These are phyloP conservation scores for Julus scanicus DNA, from an alignment of 2,888 invertebrate species.

Conservation along the genomic window DNA sequence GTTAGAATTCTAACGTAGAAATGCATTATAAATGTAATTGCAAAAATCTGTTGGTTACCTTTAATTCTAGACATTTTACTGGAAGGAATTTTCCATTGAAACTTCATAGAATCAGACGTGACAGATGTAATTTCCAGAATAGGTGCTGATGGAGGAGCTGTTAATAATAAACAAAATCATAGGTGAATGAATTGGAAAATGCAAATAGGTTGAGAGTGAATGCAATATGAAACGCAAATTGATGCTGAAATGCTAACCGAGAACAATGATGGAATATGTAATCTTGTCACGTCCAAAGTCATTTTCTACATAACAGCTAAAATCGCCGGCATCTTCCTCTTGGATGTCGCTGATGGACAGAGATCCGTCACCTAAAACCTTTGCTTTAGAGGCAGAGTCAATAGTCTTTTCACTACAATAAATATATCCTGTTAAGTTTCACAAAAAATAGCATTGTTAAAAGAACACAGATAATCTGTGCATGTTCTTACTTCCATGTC, in stretches of 20 bases:
- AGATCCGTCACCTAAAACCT: conserved; percentile 52
- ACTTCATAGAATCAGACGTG: conserved; percentile 59
- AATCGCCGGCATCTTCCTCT: conserved; percentile 56
- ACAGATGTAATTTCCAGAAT: conserved; percentile 59
- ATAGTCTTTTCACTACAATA: conserved; percentile 46
- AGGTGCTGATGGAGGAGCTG: conserved; percentile 61
- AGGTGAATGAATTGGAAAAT: not conserved
- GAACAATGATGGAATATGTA: conserved; percentile 55
- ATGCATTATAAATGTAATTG: too few relatives aligned
- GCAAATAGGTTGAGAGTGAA: too few relatives aligned
- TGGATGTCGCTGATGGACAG: conserved; percentile 47
- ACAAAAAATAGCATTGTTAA: not conserved
- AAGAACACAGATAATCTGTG: not conserved
- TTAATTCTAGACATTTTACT: conserved; percentile 52
- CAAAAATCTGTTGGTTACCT: conserved; percentile 32
- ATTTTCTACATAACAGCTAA: conserved; percentile 56
- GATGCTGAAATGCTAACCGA: not conserved
- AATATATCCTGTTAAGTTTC: not conserved
- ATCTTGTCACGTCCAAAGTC: conserved; percentile 55
- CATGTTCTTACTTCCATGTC: conserved; percentile 65
- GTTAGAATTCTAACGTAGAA: too few relatives aligned
- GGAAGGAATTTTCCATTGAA: conserved; percentile 58
- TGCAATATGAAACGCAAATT: not conserved
- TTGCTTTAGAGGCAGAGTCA: not conserved
- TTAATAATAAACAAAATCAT: not conserved